Conservation (phyloP, 1,140 invertebrate species). For the Homalodisca vitripennis region DNA sequence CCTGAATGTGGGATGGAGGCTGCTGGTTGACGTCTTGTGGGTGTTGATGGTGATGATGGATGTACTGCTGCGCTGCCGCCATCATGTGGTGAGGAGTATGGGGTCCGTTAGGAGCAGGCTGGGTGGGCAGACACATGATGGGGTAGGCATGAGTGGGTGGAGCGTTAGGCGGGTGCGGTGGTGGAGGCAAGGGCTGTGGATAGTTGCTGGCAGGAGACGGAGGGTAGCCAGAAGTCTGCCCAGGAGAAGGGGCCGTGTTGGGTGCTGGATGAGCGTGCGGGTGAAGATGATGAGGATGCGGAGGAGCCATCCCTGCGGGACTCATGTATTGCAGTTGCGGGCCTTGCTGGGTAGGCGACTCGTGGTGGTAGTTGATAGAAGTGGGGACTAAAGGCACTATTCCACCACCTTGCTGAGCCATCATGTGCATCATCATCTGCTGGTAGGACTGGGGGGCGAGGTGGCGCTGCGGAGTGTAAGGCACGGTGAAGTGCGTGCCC, state of each 20-base stretch:
- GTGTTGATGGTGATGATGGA: constrained; percentile 40
- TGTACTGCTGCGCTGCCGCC: constrained; percentile 42
- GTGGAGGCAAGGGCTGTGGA: constrained; percentile 53
- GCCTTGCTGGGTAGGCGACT: constrained; percentile 48
- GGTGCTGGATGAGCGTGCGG: constrained; percentile 59
- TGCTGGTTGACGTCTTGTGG: constrained; percentile 28
- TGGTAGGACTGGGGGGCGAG: constrained; percentile 48
- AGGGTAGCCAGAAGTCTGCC: constrained; percentile 52
- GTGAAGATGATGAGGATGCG: constrained; percentile 57
- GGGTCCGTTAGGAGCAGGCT: constrained; percentile 54
- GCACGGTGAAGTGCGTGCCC: constrained; percentile 42
- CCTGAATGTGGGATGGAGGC: constrained; percentile 2
- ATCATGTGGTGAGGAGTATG: constrained; percentile 53
- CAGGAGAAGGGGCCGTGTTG: constrained; percentile 49
- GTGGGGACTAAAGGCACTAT: constrained; percentile 44
- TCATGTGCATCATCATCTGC: constrained; percentile 33
- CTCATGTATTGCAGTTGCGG: constrained; percentile 59
- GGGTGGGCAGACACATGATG: constrained; percentile 59
- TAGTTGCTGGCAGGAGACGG: constrained; percentile 44
- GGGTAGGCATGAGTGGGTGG: constrained; percentile 54
- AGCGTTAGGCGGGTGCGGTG: constrained; percentile 48
- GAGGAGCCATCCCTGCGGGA: constrained; percentile 44
- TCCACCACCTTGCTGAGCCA: constrained; percentile 49
- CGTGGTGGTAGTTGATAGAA: constrained; percentile 53
- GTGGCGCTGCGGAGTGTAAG: constrained; percentile 46